Evolutionary conservation across 2,113 vertebrate species (phyloP), one percentile per base, ranked within the genome.

Genomic region (Cranoglanis bouderius): DNA sequence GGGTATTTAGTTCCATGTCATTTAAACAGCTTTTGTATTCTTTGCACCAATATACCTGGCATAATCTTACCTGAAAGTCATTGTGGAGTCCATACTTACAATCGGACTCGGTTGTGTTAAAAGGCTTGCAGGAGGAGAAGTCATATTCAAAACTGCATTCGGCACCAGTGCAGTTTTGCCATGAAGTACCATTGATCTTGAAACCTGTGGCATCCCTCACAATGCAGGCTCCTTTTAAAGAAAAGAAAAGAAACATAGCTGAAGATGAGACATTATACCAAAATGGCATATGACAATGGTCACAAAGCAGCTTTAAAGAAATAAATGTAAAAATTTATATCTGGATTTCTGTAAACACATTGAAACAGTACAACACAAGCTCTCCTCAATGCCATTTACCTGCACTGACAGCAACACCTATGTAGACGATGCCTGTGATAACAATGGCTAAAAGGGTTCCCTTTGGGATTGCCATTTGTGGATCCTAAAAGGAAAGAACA

Each of bases 361-460:
- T 19, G 2, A 88, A 19, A 81, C n/a, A 35, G 13, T 57, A 26
- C 0, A 83, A 61, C 6, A 61, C 12, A 49, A 86, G 8, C 26
- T 59, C 13, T 1, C 46, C 35, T 81, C 14, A 53, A 84, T 24
- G 16, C 4, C 9, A 89, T 75, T 85, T 84, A 99, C 98, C 98
- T 96, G 98, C 96, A 89, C 97, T 98, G 53, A 99, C 92, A 89
- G 98, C 98, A 91, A 99, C 96, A 90, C 98, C 98, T 90, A 96
- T 85, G 91, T 99, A 99, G 92, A 99, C 98, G 49, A 98, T 38
- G 0, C 97, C 99, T 74, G 98, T 99, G 90, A 99, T 96, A 86
- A 99, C 92, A 91, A 99, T 99, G 94, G 98, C 98, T 93, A 99
- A 93, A 32, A 99, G 94, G 0, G 98, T 99, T 95, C 98, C 98